phyloP scores from a whole-genome alignment of 2,113 vertebrate species.

The Empidonax traillii region DNA sequence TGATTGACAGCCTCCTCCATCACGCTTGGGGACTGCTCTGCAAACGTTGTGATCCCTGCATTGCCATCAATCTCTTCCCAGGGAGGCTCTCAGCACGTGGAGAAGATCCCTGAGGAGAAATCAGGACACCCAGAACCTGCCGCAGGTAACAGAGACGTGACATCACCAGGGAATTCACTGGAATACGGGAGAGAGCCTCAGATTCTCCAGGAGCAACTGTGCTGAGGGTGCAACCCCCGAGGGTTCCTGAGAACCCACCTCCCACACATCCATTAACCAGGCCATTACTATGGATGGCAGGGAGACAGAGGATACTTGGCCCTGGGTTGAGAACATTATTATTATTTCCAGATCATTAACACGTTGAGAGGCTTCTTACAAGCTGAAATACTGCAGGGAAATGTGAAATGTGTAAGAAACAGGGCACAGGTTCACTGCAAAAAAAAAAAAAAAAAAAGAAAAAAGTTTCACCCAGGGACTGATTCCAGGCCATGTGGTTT shows the following conservation, averaged over 20 bases:
- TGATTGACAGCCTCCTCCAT: background rate
- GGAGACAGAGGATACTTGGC: background rate
- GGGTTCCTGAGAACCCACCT: background rate
- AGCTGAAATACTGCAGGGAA: background rate
- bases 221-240: background rate
- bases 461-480: background rate
- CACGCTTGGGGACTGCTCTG: background rate
- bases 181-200: background rate
- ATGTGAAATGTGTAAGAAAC: background rate
- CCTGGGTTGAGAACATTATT: background rate
- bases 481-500: background rate
- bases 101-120: background rate
- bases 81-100: background rate
- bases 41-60: background rate
- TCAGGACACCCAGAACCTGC: background rate
- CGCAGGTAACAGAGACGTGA: background rate
- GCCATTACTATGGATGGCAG: background rate
- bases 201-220: background rate
- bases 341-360: constrained; percentile 1
- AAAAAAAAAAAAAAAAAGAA: background rate
- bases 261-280: background rate
- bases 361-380: background rate
- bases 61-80: background rate
- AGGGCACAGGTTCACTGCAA: background rate
- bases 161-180: background rate